Percentiles rank a stretch among this genome's conserved stretches.
Evolutionary conservation across 2,797 vertebrate species (phyloP).

Genomic region (Zalophus californianus): DNA sequence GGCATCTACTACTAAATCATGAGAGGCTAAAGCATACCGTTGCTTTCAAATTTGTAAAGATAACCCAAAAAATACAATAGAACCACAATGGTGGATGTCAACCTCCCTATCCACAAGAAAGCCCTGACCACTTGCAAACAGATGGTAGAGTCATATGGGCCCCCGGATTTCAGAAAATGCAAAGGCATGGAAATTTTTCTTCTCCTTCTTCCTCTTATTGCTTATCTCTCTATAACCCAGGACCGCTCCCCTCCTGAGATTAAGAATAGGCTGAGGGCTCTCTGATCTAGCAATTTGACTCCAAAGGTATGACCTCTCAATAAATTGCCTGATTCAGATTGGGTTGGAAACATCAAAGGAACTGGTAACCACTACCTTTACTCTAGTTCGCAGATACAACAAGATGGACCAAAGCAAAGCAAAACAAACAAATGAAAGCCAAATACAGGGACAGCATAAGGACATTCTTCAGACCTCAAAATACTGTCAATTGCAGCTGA

Average conservation of each 20-base stretch:
- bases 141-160: neutral
- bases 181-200: neutral
- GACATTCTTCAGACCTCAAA: constrained; percentile 23
- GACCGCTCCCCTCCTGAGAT: neutral
- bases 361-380: neutral
- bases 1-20: neutral
- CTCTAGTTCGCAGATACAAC: neutral
- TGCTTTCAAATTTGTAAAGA: constrained; percentile 32
- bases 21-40: neutral
- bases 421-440: neutral
- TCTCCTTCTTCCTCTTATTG: neutral
- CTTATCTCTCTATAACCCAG: neutral
- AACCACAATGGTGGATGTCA: neutral
- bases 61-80: neutral
- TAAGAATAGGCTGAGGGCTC: neutral
- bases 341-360: neutral
- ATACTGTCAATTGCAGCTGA: neutral
- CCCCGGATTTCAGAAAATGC: neutral
- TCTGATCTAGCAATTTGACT: neutral
- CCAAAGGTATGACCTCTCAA: neutral
- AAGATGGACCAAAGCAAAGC: neutral
- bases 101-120: neutral
- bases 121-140: neutral
- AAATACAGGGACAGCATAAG: neutral
- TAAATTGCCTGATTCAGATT: neutral